Evolutionary conservation across 2,113 vertebrate genomes (phyloP), one percentile per base, ranked within the genome.

Genomic region (Triplophysa siluroides): DNA sequence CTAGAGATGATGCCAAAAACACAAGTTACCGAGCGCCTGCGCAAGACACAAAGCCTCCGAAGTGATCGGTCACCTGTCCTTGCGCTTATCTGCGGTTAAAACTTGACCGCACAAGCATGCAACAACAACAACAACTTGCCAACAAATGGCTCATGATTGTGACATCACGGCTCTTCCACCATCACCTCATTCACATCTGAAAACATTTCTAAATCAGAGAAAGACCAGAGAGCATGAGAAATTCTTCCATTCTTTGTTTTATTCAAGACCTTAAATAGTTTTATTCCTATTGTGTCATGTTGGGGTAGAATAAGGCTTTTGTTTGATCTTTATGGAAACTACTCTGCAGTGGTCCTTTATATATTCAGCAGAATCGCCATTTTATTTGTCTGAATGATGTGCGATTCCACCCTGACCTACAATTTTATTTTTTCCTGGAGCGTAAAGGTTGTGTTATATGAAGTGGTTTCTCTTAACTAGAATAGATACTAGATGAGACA

Each of bases 1-100:
- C 87, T 83, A 93, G 91, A 88, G 94, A 97, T 80, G 94, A 95
- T 87, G 93, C 94, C 94, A 97, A 95, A 94, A 90, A 90, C 90
- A 87, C 88, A 87, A 92, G 90, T 91, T 95, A 94, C 88, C 88
- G 88, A 58, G 83, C 87, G 56, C 83, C 89, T 0, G 73, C 89
- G 47, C 82, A 85, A 2, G 87, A 89, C n/a, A 56, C 86, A 83
- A 90, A 90, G 87, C 90, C 69, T 60, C 91, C 84, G 84, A 90
- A 79, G 86, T 92, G 79, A 89, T 90, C 77, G 18, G 26, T 61
- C 10, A 21, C 41, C 24, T 58, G 18, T 64, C 64, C 63, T 47
- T 78, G 65, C 43, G 52, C 18, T 26, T 45, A 52, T n/a, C 26
- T 24, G 29, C 78, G 60, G 72, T 56, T 84, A 84, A 81, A 73